Percentiles rank a stretch among this genome's conserved stretches.
These are phyloP conservation scores for Bemisia tabaci DNA, from an alignment of 1,140 invertebrate species.

Conservation along the genomic window DNA sequence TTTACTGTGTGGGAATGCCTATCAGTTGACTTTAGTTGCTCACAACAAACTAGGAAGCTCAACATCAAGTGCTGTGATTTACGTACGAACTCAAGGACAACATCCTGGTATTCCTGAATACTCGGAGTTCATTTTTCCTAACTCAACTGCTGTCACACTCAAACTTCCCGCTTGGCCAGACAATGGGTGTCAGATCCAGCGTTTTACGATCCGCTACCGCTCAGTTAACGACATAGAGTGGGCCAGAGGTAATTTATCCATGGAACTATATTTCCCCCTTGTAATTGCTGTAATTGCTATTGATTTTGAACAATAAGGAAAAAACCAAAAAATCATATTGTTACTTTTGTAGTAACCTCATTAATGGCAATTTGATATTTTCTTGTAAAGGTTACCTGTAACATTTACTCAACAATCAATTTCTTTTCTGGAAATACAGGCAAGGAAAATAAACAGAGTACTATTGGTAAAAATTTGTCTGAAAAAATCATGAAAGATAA, in stretches of 20 bases:
- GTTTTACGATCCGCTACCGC: constrained; percentile 62
- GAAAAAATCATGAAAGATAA: too few relatives aligned
- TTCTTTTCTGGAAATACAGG: too few relatives aligned
- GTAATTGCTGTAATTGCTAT: too few relatives aligned
- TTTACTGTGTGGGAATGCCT: constrained; percentile 55
- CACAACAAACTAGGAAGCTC: constrained; percentile 60
- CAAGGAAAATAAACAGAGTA: too few relatives aligned
- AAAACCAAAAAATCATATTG: too few relatives aligned
- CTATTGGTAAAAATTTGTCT: too few relatives aligned
- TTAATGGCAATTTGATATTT: too few relatives aligned
- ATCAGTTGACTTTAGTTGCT: constrained; percentile 53
- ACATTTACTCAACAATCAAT: too few relatives aligned
- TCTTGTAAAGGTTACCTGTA: too few relatives aligned
- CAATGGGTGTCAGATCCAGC: constrained; percentile 60
- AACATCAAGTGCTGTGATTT: constrained; percentile 47
- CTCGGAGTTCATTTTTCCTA: constrained; percentile 45
- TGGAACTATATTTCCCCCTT: too few relatives aligned
- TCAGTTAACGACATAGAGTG: constrained; percentile 41
- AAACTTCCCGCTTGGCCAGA: constrained; percentile 62
- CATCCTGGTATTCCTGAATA: constrained; percentile 50
- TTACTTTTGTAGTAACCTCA: too few relatives aligned
- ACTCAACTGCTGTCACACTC: constrained; percentile 55
- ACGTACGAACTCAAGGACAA: constrained; percentile 55
- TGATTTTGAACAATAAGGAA: too few relatives aligned
- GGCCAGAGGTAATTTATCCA: constrained; percentile 36